Evolutionary conservation across 2,888 invertebrate genomes (phyloP).

Genomic region (Catocala fraxini): DNA sequence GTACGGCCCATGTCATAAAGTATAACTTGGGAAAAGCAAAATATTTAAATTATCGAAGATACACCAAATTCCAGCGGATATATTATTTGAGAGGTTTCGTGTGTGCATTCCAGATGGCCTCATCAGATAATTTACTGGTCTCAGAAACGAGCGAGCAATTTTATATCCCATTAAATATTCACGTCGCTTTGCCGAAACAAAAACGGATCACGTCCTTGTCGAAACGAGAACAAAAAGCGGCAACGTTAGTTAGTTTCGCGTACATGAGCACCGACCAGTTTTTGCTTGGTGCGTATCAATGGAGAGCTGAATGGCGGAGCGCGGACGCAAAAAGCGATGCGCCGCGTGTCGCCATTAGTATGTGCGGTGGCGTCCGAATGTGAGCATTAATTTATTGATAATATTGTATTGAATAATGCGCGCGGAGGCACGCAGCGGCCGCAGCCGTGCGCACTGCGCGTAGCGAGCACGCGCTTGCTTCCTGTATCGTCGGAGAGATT

Average conservation of each 20-base stretch:
- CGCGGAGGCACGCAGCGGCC: conserved; percentile 58
- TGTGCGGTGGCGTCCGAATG: conserved; percentile 78
- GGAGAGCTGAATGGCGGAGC: conserved; percentile 79
- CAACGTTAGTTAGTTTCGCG: conserved; percentile 72
- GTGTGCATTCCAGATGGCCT: background rate
- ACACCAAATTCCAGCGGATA: too few species aligned
- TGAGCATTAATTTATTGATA: conserved; percentile 86
- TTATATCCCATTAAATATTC: conserved; percentile 70
- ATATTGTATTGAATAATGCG: conserved; percentile 82
- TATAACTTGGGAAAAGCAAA: too few species aligned
- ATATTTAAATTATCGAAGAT: too few species aligned
- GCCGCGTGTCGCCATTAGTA: conserved; percentile 86
- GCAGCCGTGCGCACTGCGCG: conserved; percentile 22
- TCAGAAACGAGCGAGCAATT: conserved; percentile 33
- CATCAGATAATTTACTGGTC: conserved; percentile 6
- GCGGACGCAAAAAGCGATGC: conserved; percentile 72
- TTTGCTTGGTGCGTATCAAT: conserved; percentile 78
- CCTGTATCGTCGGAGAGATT: conserved; percentile 57
- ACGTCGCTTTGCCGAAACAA: conserved; percentile 67
- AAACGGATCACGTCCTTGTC: conserved; percentile 79
- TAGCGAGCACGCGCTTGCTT: conserved; percentile 77
- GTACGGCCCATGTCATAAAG: too few species aligned
- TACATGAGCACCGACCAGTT: conserved; percentile 68
- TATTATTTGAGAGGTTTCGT: background rate
- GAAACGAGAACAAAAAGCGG: conserved; percentile 65